phyloP scores from a whole-genome alignment of 2,888 invertebrate species.

The Macrophya annulata region DNA sequence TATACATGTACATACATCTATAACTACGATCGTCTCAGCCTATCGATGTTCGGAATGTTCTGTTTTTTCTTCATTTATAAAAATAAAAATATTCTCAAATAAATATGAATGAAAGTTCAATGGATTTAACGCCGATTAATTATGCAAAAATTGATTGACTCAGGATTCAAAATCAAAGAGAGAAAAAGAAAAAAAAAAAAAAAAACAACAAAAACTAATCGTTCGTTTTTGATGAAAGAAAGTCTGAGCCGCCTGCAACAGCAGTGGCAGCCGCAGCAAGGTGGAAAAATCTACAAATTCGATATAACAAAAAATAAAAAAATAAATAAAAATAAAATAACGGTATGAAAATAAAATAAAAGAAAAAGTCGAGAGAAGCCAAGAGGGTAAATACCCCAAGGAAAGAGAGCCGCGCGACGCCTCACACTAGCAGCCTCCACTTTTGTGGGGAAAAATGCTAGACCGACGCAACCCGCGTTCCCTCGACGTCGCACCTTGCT shows the following conservation, averaged over 20 bases:
- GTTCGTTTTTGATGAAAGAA: not conserved
- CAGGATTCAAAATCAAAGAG: not conserved
- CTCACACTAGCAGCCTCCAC: not conserved
- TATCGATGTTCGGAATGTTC: not conserved
- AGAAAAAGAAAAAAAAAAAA: not conserved
- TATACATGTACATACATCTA: not conserved
- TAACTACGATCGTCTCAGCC: not conserved
- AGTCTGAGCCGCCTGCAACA: not conserved
- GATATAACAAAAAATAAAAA: conserved; percentile 12
- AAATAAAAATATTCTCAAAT: not conserved
- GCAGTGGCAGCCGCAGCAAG: not conserved
- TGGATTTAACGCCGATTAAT: not conserved
- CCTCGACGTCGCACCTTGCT: conserved; percentile 37
- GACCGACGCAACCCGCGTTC: conserved; percentile 25
- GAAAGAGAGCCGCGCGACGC: conserved; percentile 24
- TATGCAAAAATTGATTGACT: not conserved
- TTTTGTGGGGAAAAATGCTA: not conserved
- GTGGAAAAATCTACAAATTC: conserved; percentile 42
- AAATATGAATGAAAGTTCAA: not conserved
- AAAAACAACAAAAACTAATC: not conserved
- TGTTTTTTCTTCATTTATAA: not conserved
- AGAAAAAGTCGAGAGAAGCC: conserved; percentile 31
- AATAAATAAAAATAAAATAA: conserved; percentile 6
- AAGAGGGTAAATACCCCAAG: conserved; percentile 43
- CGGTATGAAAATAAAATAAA: conserved; percentile 17